Conservation (phyloP, 2,888 invertebrate species). For the Acleris holmiana region DNA sequence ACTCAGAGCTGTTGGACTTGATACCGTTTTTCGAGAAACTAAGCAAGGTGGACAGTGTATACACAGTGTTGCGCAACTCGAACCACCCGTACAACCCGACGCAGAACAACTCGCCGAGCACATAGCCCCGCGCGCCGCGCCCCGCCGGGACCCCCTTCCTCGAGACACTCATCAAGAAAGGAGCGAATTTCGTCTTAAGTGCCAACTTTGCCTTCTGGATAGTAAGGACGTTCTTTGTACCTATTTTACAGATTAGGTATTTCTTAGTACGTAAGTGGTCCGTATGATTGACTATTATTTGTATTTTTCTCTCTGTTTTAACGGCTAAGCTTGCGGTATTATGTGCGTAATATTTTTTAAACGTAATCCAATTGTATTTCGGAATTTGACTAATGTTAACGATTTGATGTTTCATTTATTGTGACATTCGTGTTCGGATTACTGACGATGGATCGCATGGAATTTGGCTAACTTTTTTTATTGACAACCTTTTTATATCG, state of each 20-base stretch:
- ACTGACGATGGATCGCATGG: constrained; percentile 13
- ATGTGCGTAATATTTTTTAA: constrained; percentile 48
- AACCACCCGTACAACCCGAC: constrained; percentile 91
- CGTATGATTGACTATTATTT: constrained; percentile 66
- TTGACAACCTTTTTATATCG: constrained; percentile 69
- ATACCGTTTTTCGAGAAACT: constrained; percentile 99
- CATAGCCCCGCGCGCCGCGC: constrained; percentile 31
- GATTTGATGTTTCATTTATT: constrained; percentile 8
- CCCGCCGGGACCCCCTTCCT: constrained; percentile 47
- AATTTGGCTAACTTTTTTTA: constrained; percentile 47
- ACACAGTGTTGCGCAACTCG: constrained; percentile 96
- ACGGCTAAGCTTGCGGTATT: constrained; percentile 61
- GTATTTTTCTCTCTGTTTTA: constrained; percentile 43
- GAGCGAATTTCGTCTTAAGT: constrained; percentile 79
- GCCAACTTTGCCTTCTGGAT: constrained; percentile 85
- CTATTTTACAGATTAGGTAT: constrained; percentile 81
- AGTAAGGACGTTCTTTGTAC: constrained; percentile 82
- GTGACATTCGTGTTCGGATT: constrained; percentile 27
- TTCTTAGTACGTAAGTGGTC: constrained; percentile 79
- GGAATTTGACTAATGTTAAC: constrained; percentile 31
- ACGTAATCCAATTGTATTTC: constrained; percentile 44
- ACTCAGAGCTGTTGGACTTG: constrained; percentile 97
- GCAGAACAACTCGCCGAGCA: constrained; percentile 70
- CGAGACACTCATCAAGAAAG: constrained; percentile 61
- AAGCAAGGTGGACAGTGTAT: constrained; percentile 98